phyloP scores from a whole-genome alignment of 2,113 vertebrate genomes.

The Rhegmatorhina hoffmannsi region DNA sequence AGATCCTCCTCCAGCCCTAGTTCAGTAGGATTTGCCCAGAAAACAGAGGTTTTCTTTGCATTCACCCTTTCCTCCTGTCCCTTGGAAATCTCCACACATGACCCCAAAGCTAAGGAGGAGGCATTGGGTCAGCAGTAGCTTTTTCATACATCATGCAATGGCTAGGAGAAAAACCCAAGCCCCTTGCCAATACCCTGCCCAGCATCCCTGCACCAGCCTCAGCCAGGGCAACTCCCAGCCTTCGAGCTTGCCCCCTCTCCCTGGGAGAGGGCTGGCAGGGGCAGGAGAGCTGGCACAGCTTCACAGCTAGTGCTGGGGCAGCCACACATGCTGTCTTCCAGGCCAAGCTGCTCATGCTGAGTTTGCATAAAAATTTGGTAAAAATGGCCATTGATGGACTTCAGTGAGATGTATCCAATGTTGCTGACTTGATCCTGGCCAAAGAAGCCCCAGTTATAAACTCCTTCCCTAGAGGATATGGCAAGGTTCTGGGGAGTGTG shows the following conservation, averaged over 20 bases:
- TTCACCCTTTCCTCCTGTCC: background rate
- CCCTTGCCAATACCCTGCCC: background rate
- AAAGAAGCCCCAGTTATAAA: background rate
- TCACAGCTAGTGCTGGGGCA: background rate
- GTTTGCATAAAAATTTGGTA: background rate
- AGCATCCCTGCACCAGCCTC: background rate
- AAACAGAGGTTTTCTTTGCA: background rate
- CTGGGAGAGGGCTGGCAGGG: background rate
- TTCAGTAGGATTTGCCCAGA: background rate
- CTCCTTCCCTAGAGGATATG: background rate
- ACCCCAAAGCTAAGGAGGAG: background rate
- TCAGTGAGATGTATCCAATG: background rate
- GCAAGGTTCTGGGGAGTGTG: background rate
- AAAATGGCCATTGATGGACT: background rate
- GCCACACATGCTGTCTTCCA: background rate
- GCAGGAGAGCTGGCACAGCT: background rate
- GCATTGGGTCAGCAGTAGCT: accelerated
- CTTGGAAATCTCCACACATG: accelerated
- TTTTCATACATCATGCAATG: accelerated
- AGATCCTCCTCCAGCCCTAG: background rate
- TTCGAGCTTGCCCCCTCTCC: background rate
- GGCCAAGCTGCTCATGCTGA: accelerated
- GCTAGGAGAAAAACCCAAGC: background rate
- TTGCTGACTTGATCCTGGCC: background rate
- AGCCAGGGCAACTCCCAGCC: background rate